Evolutionary conservation across 2,888 invertebrate genomes (phyloP).

Genomic region (Lagria hirta): DNA sequence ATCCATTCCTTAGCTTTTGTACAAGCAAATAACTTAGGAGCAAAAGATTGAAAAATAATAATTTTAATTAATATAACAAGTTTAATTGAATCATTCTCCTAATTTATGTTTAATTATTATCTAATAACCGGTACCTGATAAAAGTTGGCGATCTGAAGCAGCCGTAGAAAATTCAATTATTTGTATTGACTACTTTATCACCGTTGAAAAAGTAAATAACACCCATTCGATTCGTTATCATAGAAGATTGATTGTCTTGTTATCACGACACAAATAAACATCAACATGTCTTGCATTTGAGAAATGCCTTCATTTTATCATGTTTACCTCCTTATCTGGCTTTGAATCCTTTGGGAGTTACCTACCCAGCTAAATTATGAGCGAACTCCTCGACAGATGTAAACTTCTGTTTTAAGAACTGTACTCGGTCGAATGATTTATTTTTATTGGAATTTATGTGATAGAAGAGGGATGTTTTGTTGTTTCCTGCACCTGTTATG

Average conservation of each 20-base stretch:
- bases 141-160: too few relatives aligned
- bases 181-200: too few relatives aligned
- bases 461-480: slow-evolving; percentile 5
- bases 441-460: slow-evolving; percentile 21
- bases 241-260: slow-evolving; percentile 18
- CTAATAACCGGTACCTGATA: too few relatives aligned
- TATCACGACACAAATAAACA: slow-evolving; percentile 30
- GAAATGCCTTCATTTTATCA: slow-evolving; percentile 33
- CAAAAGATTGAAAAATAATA: too few relatives aligned
- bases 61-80: too few relatives aligned
- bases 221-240: slow-evolving; percentile 9
- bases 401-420: slow-evolving; percentile 39
- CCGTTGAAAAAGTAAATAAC: too few relatives aligned
- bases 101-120: too few relatives aligned
- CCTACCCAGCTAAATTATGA: slow-evolving; percentile 38
- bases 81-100: too few relatives aligned
- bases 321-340: slow-evolving; percentile 26
- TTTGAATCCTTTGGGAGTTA: slow-evolving; percentile 30
- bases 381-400: slow-evolving; percentile 37
- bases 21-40: too few relatives aligned
- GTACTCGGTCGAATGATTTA: slow-evolving; percentile 15
- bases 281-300: slow-evolving; percentile 30
- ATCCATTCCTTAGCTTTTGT: too few relatives aligned
- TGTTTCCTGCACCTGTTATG: slow-evolving; percentile 13
- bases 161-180: too few relatives aligned